phyloP scores from a whole-genome alignment of 2,888 invertebrate species.

The Drosophila nr. perissopoda region DNA sequence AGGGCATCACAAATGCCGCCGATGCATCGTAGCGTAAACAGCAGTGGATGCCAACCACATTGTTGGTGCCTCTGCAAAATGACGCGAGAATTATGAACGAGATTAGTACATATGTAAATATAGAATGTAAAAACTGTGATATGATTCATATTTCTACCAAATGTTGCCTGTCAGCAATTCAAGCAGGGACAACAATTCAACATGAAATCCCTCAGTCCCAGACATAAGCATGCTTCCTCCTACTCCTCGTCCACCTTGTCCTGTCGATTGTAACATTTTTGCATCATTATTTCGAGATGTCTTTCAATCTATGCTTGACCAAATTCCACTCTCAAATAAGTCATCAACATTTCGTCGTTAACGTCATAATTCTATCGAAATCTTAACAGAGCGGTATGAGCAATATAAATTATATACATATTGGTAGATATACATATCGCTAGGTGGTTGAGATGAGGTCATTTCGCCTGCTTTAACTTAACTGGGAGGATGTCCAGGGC shows the following conservation, averaged over 20 bases:
- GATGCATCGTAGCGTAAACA: constrained; percentile 92
- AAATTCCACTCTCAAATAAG: neutral
- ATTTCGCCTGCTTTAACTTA: neutral
- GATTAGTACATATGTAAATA: neutral
- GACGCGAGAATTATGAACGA: neutral
- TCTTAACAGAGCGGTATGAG: neutral
- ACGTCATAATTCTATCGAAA: neutral
- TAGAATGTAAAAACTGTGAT: neutral
- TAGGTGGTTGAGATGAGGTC: constrained; percentile 6
- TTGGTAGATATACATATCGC: neutral
- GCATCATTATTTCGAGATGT: neutral
- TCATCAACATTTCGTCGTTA: neutral
- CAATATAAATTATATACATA: neutral
- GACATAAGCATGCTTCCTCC: neutral
- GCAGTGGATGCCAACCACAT: constrained; percentile 92
- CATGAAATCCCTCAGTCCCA: neutral
- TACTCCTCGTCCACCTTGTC: neutral
- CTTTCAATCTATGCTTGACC: neutral
- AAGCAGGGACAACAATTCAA: neutral
- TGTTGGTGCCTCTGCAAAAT: constrained; percentile 88
- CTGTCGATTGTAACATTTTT: neutral
- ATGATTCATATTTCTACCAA: neutral
- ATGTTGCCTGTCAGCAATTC: neutral
- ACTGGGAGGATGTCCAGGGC: constrained; percentile 7
- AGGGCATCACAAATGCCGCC: constrained; percentile 95